phyloP scores from a whole-genome alignment of 2,113 vertebrate species.

The Nerophis ophidion region DNA sequence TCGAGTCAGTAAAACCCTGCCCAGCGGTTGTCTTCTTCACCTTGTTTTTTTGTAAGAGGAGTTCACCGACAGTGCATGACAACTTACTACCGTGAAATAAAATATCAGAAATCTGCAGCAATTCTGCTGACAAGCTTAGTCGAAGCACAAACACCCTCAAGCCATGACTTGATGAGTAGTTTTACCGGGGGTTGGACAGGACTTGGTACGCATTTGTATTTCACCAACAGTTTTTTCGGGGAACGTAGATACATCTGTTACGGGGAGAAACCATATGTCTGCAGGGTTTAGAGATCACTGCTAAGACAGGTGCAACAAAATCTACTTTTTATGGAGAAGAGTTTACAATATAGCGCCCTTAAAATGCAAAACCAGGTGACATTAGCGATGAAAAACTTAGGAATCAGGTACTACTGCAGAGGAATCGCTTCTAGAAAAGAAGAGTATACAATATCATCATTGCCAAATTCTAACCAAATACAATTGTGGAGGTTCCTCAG shows the following conservation, averaged over 20 bases:
- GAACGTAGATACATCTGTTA: conserved; percentile 32
- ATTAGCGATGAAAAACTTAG: too few species aligned
- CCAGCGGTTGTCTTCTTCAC: conserved; percentile 22
- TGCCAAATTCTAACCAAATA: too few species aligned
- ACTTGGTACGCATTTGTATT: conserved; percentile 44
- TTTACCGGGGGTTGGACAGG: conserved; percentile 44
- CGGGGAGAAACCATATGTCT: conserved; percentile 21
- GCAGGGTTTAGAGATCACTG: conserved; percentile 18
- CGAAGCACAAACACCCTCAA: conserved; percentile 49
- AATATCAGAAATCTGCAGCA: conserved; percentile 40
- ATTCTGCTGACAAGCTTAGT: conserved; percentile 35
- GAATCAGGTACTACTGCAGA: too few species aligned
- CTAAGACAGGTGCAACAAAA: background rate
- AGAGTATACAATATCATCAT: too few species aligned
- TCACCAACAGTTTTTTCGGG: conserved; percentile 27
- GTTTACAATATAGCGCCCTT: too few species aligned
- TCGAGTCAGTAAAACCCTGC: background rate
- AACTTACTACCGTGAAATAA: conserved; percentile 33
- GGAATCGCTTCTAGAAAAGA: too few species aligned
- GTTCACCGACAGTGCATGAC: conserved; percentile 53
- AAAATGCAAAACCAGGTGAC: too few species aligned
- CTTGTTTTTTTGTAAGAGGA: conserved; percentile 28
- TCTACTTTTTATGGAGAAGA: too few species aligned
- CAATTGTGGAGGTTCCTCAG: too few species aligned
- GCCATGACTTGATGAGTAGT: conserved; percentile 53